Conservation (phyloP, 2,888 invertebrate species). For the Nomada goodeniana region DNA sequence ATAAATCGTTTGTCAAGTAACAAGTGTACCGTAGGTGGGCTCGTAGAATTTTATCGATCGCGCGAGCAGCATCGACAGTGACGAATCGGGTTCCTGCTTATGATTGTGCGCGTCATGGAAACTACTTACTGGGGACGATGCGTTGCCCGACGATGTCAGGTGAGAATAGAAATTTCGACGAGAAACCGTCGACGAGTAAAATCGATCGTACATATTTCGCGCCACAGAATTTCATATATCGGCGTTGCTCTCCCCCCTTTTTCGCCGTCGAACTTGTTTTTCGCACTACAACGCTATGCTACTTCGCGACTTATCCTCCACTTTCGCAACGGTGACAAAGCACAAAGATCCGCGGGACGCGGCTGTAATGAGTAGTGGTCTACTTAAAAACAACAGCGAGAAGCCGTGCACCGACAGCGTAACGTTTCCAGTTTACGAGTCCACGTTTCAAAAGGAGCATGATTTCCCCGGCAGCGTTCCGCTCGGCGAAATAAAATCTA, state of each 20-base stretch:
- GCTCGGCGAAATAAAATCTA: slow-evolving; percentile 12
- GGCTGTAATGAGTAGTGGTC: not conserved
- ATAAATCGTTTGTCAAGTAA: slow-evolving; percentile 58
- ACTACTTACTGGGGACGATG: slow-evolving; percentile 3
- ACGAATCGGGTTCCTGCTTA: slow-evolving; percentile 20
- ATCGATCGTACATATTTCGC: not conserved
- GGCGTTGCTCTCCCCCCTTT: too few species aligned
- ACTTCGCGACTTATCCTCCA: not conserved
- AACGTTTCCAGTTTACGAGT: slow-evolving; percentile 6
- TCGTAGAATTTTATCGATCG: slow-evolving; percentile 56
- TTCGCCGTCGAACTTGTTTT: too few species aligned
- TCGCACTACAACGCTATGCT: too few species aligned
- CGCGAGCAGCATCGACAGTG: slow-evolving; percentile 11
- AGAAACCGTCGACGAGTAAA: not conserved
- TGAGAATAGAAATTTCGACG: slow-evolving; percentile 2
- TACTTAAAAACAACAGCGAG: not conserved
- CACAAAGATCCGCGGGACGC: slow-evolving; percentile 14
- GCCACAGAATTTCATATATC: not conserved
- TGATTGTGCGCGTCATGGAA: slow-evolving; percentile 28
- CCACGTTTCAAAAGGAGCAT: not conserved
- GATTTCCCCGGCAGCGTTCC: slow-evolving; percentile 6
- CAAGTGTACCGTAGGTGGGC: slow-evolving; percentile 25
- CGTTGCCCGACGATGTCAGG: not conserved
- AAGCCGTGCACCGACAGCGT: slow-evolving; percentile 4
- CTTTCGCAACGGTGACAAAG: slow-evolving; percentile 7